Conservation (phyloP, 2,113 vertebrate species). For the Falco punctatus region DNA sequence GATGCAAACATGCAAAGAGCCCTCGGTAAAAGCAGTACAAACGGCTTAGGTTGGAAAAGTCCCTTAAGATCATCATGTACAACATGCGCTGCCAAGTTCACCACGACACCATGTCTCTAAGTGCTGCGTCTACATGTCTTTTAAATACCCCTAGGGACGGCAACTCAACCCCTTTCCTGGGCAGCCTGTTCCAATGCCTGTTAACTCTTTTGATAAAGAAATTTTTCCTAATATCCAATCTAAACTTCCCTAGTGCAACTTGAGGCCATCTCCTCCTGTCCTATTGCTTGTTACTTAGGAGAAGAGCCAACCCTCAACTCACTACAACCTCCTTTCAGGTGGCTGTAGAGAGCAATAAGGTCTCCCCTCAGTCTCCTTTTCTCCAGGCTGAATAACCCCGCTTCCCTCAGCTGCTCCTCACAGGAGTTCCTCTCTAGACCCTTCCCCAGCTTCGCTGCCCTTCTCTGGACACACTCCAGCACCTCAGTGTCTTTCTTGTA, state of each 20-base stretch:
- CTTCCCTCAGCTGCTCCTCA: neutral
- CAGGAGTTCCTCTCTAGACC: neutral
- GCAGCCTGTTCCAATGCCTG: neutral
- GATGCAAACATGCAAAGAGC: neutral
- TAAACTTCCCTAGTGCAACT: neutral
- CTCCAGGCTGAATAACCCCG: neutral
- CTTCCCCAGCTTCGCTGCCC: neutral
- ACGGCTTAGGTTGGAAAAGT: neutral
- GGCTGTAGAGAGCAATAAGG: neutral
- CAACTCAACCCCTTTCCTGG: neutral
- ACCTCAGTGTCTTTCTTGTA: neutral
- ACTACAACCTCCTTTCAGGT: neutral
- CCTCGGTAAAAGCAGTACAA: neutral
- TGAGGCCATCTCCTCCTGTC: neutral
- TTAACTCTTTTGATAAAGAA: neutral
- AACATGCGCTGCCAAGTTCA: neutral
- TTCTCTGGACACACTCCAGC: neutral
- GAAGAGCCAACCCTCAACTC: neutral
- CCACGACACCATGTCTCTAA: neutral
- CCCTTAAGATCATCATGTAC: neutral
- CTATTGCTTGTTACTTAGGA: neutral
- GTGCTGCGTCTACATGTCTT: neutral
- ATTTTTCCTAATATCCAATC: no score
- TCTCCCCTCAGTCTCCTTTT: neutral
- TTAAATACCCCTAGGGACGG: neutral